phyloP scores from a whole-genome alignment of 1,140 invertebrate genomes.

The Drosophila funebris region DNA sequence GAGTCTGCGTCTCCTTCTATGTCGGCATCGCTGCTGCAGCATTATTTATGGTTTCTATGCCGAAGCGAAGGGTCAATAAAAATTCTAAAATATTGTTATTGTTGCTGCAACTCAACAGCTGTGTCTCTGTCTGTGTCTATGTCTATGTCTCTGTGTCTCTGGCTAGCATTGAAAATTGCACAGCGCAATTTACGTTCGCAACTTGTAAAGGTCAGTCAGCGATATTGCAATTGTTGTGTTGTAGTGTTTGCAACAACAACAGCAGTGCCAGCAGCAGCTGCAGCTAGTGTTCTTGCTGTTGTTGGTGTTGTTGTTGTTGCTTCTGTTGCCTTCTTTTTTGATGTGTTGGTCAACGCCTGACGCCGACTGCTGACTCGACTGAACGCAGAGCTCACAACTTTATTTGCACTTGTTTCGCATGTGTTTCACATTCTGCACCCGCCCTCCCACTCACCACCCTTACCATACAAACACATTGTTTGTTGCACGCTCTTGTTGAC shows the following conservation, averaged over 20 bases:
- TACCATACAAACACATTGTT: slow-evolving; percentile 42
- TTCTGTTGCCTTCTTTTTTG: slow-evolving; percentile 7
- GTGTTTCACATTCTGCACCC: slow-evolving; percentile 28
- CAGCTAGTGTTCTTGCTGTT: not conserved
- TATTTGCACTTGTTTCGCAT: slow-evolving; percentile 60
- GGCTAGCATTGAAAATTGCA: slow-evolving; percentile 39
- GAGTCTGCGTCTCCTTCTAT: too few relatives aligned
- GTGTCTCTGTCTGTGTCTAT: slow-evolving; percentile 4
- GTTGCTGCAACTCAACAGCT: slow-evolving; percentile 45
- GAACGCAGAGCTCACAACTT: slow-evolving; percentile 51
- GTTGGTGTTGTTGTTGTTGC: slow-evolving; percentile 14
- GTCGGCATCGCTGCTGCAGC: slow-evolving; percentile 21
- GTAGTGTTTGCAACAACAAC: slow-evolving; percentile 8
- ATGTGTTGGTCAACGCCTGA: slow-evolving; percentile 11
- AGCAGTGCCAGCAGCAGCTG: slow-evolving; percentile 13
- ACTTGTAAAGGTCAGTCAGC: slow-evolving; percentile 71
- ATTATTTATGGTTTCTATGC: slow-evolving; percentile 65
- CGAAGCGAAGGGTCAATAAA: slow-evolving; percentile 64
- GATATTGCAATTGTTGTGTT: slow-evolving; percentile 31
- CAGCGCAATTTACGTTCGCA: slow-evolving; percentile 42
- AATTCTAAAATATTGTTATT: slow-evolving; percentile 77
- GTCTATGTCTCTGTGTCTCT: not conserved
- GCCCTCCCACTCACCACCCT: slow-evolving; percentile 31
- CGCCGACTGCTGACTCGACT: slow-evolving; percentile 41
- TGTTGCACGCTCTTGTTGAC: slow-evolving; percentile 48